Evolutionary conservation across 2,888 invertebrate species (phyloP).

Genomic region (Ophion obscuratus): DNA sequence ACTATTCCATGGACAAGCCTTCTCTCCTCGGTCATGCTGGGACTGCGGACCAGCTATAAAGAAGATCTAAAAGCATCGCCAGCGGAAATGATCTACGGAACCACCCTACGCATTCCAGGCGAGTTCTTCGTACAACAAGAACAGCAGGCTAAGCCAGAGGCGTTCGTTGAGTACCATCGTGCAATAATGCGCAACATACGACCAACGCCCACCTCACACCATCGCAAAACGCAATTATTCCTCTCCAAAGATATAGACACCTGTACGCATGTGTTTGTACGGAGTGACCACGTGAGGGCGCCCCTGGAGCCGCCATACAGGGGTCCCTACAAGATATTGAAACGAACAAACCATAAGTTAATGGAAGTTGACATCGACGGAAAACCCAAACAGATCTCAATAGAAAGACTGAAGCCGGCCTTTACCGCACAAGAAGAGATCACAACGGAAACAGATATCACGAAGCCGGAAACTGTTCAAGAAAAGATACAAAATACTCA

Average conservation of each 20-base stretch:
- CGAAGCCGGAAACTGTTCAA: not conserved
- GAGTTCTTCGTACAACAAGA: constrained; percentile 39
- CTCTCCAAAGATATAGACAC: not conserved
- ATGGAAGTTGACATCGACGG: not conserved
- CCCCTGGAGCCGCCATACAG: not conserved
- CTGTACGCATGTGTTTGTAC: not conserved
- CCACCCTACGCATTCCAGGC: constrained; percentile 33
- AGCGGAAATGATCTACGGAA: constrained; percentile 35
- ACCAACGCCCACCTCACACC: constrained; percentile 1
- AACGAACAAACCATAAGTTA: not conserved
- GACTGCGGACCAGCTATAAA: constrained; percentile 26
- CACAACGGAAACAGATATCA: not conserved
- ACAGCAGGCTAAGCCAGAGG: not conserved
- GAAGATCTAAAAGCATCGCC: constrained; percentile 33
- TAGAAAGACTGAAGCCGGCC: constrained; percentile 2
- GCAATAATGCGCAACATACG: not conserved
- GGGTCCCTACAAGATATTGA: not conserved
- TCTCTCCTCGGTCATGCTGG: constrained; percentile 33
- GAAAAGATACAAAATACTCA: not conserved
- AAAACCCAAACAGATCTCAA: not conserved
- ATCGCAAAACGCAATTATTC: not conserved
- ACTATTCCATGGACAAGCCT: constrained; percentile 21
- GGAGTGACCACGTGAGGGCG: not conserved
- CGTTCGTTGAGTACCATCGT: not conserved
- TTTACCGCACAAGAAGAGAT: not conserved